A percentile compares a stretch with the other conserved stretches of the same genome.
Conservation (phyloP, 2,888 invertebrate genomes). For the Tholera decimalis region DNA sequence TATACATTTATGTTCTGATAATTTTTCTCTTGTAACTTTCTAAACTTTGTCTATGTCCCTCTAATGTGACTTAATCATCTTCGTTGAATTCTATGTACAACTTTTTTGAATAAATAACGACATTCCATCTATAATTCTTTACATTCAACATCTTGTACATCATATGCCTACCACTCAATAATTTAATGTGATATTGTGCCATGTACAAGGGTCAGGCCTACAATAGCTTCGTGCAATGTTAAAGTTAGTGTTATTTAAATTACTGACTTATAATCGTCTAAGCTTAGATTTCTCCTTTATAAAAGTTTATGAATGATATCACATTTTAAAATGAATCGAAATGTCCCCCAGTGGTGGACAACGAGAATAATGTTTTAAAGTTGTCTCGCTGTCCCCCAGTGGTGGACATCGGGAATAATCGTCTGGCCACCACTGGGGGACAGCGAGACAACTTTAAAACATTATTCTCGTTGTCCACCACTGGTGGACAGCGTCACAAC, state of each 20-base stretch:
- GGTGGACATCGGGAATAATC: no score
- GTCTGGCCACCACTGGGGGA: no score
- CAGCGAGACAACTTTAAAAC: no score
- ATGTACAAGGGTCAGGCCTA: constrained; percentile 47
- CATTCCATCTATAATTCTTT: constrained; percentile 13
- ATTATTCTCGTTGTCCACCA: no score
- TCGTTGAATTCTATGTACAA: constrained; percentile 12
- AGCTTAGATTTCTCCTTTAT: constrained; percentile 14
- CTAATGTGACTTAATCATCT: constrained; percentile 10
- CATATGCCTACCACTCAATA: constrained; percentile 29
- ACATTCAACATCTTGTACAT: constrained; percentile 47
- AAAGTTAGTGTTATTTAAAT: constrained; percentile 54
- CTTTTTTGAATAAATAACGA: constrained; percentile 11
- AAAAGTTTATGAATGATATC: constrained; percentile 20
- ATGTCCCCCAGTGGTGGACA: no score
- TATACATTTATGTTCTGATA: constrained; percentile 30
- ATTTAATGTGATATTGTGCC: constrained; percentile 49
- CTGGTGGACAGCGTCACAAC: no score
- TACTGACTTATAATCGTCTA: constrained; percentile 13
- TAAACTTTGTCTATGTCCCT: constrained; percentile 18
- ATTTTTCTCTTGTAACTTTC: constrained; percentile 13
- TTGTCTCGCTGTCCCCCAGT: no score
- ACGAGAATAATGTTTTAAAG: no score
- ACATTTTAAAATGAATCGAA: constrained; percentile 5
- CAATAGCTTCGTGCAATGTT: constrained; percentile 33